Evolutionary conservation across 2,113 vertebrate species (phyloP).

Genomic region (Campylomormyrus numenius): DNA sequence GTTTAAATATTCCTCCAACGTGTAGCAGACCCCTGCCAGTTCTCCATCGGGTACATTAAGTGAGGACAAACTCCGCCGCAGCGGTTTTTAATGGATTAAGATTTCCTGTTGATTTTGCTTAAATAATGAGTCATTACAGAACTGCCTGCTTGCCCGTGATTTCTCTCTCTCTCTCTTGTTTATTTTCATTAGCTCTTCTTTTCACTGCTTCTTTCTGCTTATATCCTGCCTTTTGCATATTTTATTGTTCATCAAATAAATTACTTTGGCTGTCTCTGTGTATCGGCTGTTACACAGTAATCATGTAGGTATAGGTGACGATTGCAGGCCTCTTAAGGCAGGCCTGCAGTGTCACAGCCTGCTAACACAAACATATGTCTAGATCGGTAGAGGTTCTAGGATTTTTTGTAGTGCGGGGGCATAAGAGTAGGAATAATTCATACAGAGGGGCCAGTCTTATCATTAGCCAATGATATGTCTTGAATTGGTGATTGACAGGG

Average conservation of each 20-base stretch:
- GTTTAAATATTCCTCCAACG: background rate
- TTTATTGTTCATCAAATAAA: background rate
- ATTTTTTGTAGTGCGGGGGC: background rate
- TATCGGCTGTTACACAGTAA: background rate
- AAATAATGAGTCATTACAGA: background rate
- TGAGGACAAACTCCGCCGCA: background rate
- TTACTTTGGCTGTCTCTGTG: background rate
- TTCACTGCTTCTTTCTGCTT: background rate
- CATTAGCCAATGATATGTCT: background rate
- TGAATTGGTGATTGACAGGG: background rate
- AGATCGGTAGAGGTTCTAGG: background rate
- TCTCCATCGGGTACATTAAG: background rate
- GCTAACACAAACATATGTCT: background rate
- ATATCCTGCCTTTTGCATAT: background rate
- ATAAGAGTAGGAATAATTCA: background rate
- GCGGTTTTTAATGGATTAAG: background rate
- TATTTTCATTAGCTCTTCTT: background rate
- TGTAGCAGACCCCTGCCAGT: background rate
- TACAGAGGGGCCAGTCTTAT: background rate
- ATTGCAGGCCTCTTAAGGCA: background rate
- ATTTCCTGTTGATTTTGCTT: background rate
- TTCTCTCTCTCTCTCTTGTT: background rate
- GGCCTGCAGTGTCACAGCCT: background rate
- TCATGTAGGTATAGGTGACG: background rate
- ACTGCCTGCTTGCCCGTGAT: background rate